Evolutionary conservation across 2,888 invertebrate species (phyloP), one percentile per base, ranked within the genome.

Genomic region (Melanchra persicariae): DNA sequence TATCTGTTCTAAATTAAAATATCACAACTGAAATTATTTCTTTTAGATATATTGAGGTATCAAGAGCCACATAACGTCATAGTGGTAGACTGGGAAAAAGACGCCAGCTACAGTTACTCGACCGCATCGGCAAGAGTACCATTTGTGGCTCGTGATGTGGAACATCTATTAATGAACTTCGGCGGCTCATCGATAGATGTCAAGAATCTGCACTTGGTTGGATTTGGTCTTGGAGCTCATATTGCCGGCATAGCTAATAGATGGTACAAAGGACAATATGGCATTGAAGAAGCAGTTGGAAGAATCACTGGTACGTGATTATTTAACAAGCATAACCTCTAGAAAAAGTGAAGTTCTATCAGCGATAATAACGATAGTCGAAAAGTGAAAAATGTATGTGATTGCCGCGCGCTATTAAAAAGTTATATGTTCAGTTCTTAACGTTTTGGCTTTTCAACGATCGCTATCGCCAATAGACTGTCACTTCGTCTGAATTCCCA

Each of bases 41-140:
- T 30, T 54, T 55, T 15, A 55, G 22, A 12, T 55, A 37, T 55
- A 55, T 55, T 55, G 34, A 55, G 55, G 15, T 55, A 37, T 55
- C 34, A 55, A 55, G 55, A 55, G 22, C 37, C 37, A 37, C 22
- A 57, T 22, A 57, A 57, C 15, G 4, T 57, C 15, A 57, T 57
- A 37, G 37, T 57, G 15, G 22, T 57, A 0, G 55, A 57, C 22
- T 57, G 37, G 55, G 55, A 37, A 57, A 6, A 37, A 37, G 37
- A 57, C 3, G 37, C 55, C 22, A 57, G 55, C 37, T 15, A 37
- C 37, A 57, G 37, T 22, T 37, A 37, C 22, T 57, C 55, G 5
- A 22, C 7, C 15, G n/a, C 37, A n/a, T 37, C 55, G 3, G 22
- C 34, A 37, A 57, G 15, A 15, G 55, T 57, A 34, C 37, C 37